A percentile compares a stretch with the other conserved stretches of the same genome.
phyloP scores from a whole-genome alignment of 2,113 vertebrate genomes.

The Gadus chalcogrammus region DNA sequence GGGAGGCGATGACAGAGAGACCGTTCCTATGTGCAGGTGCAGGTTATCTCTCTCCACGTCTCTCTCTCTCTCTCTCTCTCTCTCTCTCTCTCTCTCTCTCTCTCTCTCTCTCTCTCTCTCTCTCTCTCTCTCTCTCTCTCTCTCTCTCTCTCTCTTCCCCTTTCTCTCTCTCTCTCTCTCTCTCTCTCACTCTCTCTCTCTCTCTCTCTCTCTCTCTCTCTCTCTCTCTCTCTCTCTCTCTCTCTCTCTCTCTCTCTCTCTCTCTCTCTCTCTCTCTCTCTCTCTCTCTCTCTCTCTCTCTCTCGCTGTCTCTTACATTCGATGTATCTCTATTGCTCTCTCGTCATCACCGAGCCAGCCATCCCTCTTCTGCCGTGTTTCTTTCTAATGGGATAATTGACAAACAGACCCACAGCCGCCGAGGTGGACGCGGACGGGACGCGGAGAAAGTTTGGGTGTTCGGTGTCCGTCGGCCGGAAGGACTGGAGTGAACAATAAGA shows the following conservation, averaged over 20 bases:
- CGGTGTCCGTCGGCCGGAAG: too few relatives aligned
- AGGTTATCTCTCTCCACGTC: not conserved
- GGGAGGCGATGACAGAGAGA: slow-evolving; percentile 7
- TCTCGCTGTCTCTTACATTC: slow-evolving; percentile 15
- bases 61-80: slow-evolving; percentile 8
- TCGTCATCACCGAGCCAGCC: slow-evolving; percentile 36
- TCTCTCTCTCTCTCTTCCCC: too few relatives aligned
- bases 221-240: slow-evolving; percentile 8
- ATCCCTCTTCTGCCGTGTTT: not conserved
- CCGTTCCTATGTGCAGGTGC: slow-evolving; percentile 12
- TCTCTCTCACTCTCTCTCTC: too few relatives aligned
- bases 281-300: slow-evolving; percentile 10
- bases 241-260: slow-evolving; percentile 24
- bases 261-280: slow-evolving; percentile 3
- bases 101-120: slow-evolving; percentile 5
- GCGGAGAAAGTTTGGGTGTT: slow-evolving; percentile 28
- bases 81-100: slow-evolving; percentile 24
- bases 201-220: not conserved
- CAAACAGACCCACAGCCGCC: slow-evolving; percentile 35
- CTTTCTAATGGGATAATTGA: slow-evolving; percentile 59
- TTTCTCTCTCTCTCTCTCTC: too few relatives aligned
- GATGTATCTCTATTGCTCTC: slow-evolving; percentile 15
- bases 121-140: slow-evolving; percentile 15
- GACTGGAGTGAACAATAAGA: slow-evolving; percentile 26
- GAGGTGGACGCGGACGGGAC: not conserved